These are phyloP conservation scores for Pectinophora gossypiella DNA, from an alignment of 1,140 invertebrate species.

Conservation along the genomic window DNA sequence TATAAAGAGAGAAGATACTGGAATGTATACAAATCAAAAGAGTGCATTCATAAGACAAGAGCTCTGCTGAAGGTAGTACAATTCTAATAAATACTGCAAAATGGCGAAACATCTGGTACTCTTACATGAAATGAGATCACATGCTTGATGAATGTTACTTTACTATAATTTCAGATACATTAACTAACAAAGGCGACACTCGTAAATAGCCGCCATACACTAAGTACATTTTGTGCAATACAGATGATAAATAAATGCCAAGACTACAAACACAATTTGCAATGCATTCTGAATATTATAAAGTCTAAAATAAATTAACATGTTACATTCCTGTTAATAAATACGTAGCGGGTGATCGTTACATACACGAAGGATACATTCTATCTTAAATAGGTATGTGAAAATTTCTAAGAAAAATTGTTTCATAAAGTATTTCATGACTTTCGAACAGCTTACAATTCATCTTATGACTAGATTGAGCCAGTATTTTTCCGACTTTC, in stretches of 20 bases:
- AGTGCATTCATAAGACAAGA: conserved; percentile 26
- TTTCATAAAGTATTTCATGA: conserved; percentile 44
- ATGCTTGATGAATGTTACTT: conserved; percentile 45
- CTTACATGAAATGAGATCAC: conserved; percentile 63
- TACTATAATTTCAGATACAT: conserved; percentile 34
- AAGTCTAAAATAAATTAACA: conserved; percentile 43
- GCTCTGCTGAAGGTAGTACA: conserved; percentile 16
- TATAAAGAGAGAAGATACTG: conserved; percentile 49
- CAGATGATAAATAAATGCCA: conserved; percentile 58
- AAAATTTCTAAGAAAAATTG: conserved; percentile 54
- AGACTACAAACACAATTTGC: conserved; percentile 48
- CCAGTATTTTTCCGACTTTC: conserved; percentile 61
- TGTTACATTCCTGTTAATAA: conserved; percentile 44
- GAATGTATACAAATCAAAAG: conserved; percentile 58
- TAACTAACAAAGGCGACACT: conserved; percentile 32
- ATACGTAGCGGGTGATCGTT: conserved; percentile 39
- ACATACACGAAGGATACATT: conserved; percentile 42
- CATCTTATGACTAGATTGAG: conserved; percentile 75
- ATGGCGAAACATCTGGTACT: conserved; percentile 28
- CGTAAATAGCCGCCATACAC: conserved; percentile 33
- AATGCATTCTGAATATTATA: conserved; percentile 33
- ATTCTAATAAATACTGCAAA: conserved; percentile 33
- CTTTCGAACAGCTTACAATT: conserved; percentile 62
- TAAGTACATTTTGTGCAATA: conserved; percentile 74
- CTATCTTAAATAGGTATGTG: conserved; percentile 53